Base-by-base conservation (phyloP, 2,888 invertebrate species). In the Heliconius ethilla region DNA sequence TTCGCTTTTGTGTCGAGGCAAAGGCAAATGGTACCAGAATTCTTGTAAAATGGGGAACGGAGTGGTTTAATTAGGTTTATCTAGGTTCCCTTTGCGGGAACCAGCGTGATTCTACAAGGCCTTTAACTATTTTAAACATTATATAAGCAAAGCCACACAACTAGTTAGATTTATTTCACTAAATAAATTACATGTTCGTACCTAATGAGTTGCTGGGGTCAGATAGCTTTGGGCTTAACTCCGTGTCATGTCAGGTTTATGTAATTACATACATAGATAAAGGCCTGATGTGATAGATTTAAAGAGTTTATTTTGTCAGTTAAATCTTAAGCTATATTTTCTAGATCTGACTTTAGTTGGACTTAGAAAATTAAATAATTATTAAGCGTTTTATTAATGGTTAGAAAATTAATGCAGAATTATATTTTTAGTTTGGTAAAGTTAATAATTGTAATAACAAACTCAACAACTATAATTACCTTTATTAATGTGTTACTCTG, bases 151-250 rank as follows among this genome's bases (percentile, higher is more conserved):
- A 69, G 15, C 27, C 59, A 6, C 33, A 37, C 33, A 72, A 33
- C 0, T 72, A 76, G 10, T 18, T 22, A 51, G 65, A 72, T 29
- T 76, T 63, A 70, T 76, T 70, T 63, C 45, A n/a, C 63, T 70
- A 27, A 63, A 72, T 72, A 59, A 33, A 72, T 70, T 40, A 63
- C 63, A 29, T 11, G 70, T 63, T 76, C 10, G 45, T 25, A 69
- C 27, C 33, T 72, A 76, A 76, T 76, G 70, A 65, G 62, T 25
- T 33, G 72, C 33, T 15, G 72, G 33, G 72, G 66, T 77, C 72
- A 77, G 65, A 66, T 65, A 66, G 70, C 65, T 63, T 65, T 45
- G n/a, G 63, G 37, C 65, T 37, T 66, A 77, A 72, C 72, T 77
- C 66, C 55, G 51, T 66, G 40, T 77, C 33, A 66, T 37, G 37